Evolutionary conservation across 2,113 vertebrate genomes (phyloP).

Genomic region (Triplophysa rosa): DNA sequence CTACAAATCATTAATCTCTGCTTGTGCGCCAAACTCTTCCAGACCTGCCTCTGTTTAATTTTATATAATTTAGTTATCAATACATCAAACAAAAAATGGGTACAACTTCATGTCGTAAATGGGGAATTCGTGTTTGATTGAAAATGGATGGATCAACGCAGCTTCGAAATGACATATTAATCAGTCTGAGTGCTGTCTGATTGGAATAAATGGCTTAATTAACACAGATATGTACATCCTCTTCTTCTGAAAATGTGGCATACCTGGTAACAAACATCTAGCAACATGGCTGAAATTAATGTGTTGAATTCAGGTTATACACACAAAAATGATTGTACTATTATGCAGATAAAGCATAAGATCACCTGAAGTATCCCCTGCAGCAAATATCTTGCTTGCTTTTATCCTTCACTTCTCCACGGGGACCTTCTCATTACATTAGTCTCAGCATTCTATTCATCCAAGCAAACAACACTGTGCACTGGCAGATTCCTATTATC

Average conservation of each 20-base stretch:
- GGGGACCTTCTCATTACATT: constrained; percentile 20
- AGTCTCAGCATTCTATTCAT: constrained; percentile 15
- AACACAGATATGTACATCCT: constrained; percentile 16
- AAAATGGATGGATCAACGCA: background rate
- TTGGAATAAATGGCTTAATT: constrained; percentile 28
- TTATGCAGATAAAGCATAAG: background rate
- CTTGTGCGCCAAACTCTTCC: background rate
- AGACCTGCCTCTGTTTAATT: background rate
- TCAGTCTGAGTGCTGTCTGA: constrained; percentile 22
- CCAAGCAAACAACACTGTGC: constrained; percentile 13
- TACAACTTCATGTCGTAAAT: background rate
- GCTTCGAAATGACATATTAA: constrained; percentile 8
- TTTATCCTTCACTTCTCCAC: background rate
- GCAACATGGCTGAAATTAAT: background rate
- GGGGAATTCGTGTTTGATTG: background rate
- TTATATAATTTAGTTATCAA: background rate
- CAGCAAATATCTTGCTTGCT: background rate
- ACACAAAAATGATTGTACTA: background rate
- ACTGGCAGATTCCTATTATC: constrained; percentile 19
- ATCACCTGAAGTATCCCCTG: constrained; percentile 1
- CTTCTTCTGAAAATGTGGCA: background rate
- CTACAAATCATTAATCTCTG: background rate
- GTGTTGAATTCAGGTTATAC: background rate
- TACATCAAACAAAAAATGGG: background rate
- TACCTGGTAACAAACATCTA: background rate